Evolutionary conservation across 1,140 invertebrate genomes (phyloP).

Genomic region (Apis dorsata): DNA sequence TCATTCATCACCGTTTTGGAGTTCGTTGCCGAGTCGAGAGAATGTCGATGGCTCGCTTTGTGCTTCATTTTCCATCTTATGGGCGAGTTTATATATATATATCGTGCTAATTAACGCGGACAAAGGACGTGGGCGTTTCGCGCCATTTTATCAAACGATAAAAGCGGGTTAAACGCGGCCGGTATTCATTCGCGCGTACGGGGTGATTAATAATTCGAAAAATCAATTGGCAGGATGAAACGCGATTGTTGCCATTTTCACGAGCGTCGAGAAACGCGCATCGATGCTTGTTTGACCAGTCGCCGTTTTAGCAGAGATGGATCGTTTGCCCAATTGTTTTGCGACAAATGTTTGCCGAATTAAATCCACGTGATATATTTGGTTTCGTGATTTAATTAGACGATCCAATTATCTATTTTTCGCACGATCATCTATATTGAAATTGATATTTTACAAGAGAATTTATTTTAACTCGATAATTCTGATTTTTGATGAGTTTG

Average conservation of each 20-base stretch:
- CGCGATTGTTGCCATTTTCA: background rate
- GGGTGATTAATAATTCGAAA: background rate
- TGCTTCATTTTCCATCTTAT: background rate
- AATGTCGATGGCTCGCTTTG: background rate
- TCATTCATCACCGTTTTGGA: too few species aligned
- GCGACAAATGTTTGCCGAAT: background rate
- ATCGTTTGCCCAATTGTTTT: background rate
- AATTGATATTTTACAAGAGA: too few species aligned
- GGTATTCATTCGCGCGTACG: background rate
- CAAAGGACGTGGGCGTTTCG: background rate
- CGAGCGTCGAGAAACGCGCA: background rate
- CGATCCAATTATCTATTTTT: too few species aligned
- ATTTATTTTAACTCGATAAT: too few species aligned
- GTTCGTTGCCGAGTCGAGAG: background rate
- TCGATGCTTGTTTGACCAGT: background rate
- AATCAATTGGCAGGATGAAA: background rate
- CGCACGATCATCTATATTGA: too few species aligned
- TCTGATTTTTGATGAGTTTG: too few species aligned
- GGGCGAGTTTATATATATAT: conserved; percentile 13
- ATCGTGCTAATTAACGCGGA: conserved; percentile 11
- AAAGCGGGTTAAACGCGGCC: background rate
- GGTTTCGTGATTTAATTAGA: too few species aligned
- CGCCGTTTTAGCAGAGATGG: too few species aligned
- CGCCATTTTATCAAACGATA: background rate
- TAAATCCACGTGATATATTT: background rate